phyloP scores from a whole-genome alignment of 2,113 vertebrate genomes.

The Xiphophorus couchianus region DNA sequence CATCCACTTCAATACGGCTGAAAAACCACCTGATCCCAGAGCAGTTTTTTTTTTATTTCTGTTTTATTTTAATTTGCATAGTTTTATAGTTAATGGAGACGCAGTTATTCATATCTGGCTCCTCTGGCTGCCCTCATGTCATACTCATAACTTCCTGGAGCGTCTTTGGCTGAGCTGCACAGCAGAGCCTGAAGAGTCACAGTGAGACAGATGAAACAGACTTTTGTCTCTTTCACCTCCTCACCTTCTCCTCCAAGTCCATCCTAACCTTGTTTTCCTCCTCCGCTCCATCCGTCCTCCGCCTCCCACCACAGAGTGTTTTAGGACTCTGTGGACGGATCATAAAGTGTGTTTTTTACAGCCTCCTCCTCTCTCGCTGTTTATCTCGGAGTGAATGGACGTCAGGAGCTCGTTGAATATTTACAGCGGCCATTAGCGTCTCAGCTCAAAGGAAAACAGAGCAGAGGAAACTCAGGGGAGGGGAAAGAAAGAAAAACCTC shows the following conservation, averaged over 20 bases:
- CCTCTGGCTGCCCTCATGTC: too few species aligned
- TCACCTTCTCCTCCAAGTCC: neutral
- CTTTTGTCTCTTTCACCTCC: neutral
- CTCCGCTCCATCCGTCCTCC: neutral
- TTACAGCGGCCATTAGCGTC: neutral
- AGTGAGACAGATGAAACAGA: neutral
- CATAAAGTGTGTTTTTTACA: neutral
- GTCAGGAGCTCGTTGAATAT: neutral
- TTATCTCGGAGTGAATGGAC: neutral
- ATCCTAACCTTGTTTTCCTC: neutral
- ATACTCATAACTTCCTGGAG: too few species aligned
- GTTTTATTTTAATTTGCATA: too few species aligned
- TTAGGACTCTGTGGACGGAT: neutral
- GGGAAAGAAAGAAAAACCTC: neutral
- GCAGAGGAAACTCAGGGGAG: neutral
- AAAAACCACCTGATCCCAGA: too few species aligned
- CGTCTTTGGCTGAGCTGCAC: neutral
- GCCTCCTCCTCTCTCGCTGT: neutral
- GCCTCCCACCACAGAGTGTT: neutral
- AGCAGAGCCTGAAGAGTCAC: neutral
- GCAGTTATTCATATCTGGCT: too few species aligned
- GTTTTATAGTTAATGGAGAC: too few species aligned
- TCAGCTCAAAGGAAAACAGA: neutral
- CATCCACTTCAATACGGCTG: too few species aligned
- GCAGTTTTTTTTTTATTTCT: too few species aligned